Evolutionary conservation across 1,140 invertebrate species (phyloP), one percentile per base, ranked within the genome.

Genomic region (Cydia fagiglandana): DNA sequence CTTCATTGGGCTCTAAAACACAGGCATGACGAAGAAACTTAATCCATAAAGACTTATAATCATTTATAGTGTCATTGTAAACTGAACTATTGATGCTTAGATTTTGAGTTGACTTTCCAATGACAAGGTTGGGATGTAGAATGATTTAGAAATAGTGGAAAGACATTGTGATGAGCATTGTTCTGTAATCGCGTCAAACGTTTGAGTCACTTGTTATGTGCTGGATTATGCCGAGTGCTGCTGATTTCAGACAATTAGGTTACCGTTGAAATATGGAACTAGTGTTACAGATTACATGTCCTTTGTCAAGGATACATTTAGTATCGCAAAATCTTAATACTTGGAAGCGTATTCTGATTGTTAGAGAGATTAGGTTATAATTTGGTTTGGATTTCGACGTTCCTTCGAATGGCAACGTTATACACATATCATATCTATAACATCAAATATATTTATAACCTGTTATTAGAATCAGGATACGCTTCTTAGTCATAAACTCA

Each of bases 121-220:
- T 41, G 34, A 41, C 30, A 0, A 13, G n/a, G 15, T 41, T 38
- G 34, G 7, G 6, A 17, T 70, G 41, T 17, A 38, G n/a, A 15
- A 17, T 12, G 7, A 45, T 70, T 70, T n/a, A 9, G 9, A 17
- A 7, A 34, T 4, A 17, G 13, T 56, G 45, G 24, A 61, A 75
- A 78, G 76, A 80, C 73, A 78, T 78, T 75, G 80, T 83, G 82
- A 81, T 77, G 75, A 75, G 80, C 78, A 78, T 83, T 81, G 82
- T 81, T 64, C 77, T 79, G 75, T 85, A 82, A 85, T 85, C 81
- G 80, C 78, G 77, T 84, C 81, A 83, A 82, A 78, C 73, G 76
- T 78, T 81, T 80, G 66, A 79, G 76, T 77, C 75, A 78, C 76
- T 80, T 50, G 77, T 76, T 79, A 83, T 81, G 81, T 76, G 17